Conservation (phyloP, 2,113 vertebrate species). For the Vulpes ferrilata region DNA sequence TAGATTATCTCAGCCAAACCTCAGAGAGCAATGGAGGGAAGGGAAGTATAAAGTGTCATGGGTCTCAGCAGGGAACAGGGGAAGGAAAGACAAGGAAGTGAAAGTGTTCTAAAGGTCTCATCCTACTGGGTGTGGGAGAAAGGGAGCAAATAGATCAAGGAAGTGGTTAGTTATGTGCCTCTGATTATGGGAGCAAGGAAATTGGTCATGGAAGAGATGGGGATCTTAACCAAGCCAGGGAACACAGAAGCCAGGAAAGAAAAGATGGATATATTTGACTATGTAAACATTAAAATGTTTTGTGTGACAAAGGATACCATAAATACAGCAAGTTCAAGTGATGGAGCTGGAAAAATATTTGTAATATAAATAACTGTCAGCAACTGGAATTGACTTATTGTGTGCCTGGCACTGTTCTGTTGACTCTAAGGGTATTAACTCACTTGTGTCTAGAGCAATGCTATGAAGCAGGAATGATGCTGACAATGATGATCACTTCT, state of each 20-base stretch:
- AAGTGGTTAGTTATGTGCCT: background rate
- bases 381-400: background rate
- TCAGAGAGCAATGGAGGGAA: background rate
- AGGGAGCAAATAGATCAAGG: background rate
- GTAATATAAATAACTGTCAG: conserved; percentile 42
- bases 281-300: conserved; percentile 32
- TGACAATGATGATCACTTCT: rapidly evolving
- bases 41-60: no score
- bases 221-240: background rate
- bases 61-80: background rate
- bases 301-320: conserved; percentile 39
- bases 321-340: conserved; percentile 49
- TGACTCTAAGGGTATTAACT: rapidly evolving
- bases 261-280: conserved; percentile 29
- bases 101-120: background rate
- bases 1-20: background rate
- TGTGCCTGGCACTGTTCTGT: background rate
- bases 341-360: conserved; percentile 55
- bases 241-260: background rate
- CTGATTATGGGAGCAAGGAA: background rate
- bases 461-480: rapidly evolving
- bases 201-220: background rate
- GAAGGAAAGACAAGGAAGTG: background rate
- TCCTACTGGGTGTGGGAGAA: background rate
- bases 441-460: rapidly evolving